Conservation (phyloP, 2,888 invertebrate species). For the Patella pellucida region DNA sequence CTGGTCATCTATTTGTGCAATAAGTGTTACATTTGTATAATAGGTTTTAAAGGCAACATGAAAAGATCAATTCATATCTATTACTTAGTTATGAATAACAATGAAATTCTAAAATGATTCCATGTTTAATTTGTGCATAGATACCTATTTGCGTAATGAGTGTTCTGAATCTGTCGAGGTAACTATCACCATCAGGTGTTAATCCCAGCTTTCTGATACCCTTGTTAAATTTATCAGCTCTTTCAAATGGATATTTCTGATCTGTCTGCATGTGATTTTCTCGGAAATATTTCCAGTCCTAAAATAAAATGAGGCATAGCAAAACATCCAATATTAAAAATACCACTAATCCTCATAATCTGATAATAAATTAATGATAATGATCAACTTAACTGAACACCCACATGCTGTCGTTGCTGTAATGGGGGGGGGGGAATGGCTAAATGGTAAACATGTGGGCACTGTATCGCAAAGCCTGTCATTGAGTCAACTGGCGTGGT, state of each 20-base stretch:
- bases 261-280: conserved; percentile 80
- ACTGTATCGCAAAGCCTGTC: no score
- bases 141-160: conserved; percentile 92
- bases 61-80: no score
- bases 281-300: conserved; percentile 85
- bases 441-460: no score
- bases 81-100: no score
- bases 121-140: conserved; percentile 37
- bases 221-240: conserved; percentile 93
- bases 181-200: conserved; percentile 85
- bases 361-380: conserved; percentile 6
- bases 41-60: no score
- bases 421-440: no score
- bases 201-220: conserved; percentile 88
- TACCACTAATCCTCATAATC: not conserved
- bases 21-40: no score
- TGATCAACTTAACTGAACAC: not conserved
- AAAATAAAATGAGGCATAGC: conserved; percentile 18
- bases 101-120: no score
- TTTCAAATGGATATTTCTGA: conserved; percentile 83
- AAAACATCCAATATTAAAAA: no score
- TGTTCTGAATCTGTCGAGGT: conserved; percentile 92
- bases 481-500: no score
- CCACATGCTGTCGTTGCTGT: no score
- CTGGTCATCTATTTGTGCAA: no score